Evolutionary conservation across 2,797 vertebrate genomes (phyloP), one percentile per base, ranked within the genome.

Genomic region (Cirrhinus mrigala): DNA sequence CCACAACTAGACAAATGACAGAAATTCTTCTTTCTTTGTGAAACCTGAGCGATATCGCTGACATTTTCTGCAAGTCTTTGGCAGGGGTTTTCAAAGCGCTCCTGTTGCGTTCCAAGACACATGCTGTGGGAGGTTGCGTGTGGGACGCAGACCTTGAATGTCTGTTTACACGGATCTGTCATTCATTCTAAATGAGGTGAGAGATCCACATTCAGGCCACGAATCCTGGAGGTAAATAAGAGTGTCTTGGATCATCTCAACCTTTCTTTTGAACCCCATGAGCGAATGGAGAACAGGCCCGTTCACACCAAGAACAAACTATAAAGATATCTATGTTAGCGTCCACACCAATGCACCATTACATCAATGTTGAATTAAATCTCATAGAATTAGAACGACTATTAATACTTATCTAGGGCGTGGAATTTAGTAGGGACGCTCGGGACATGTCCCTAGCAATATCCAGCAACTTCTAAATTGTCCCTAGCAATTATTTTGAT

Each of bases 161-260:
- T 69, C 48, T 40, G 64, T 81, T 70, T 81, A 56, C 66, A 20
- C 33, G 9, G 4, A 81, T 44, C 66, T 70, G 79, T 70, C 79
- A 70, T 81, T 70, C 66, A 70, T 27, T 69, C 29, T 54, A 24
- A 68, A 81, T 68, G 62, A 70, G 22, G 50, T 56, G 29, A 58
- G 74, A 76, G 74, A 58, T 58, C 52, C 50, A 56, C 74, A 76
- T 76, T 56, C 52, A 76, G 50, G 74, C 29, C 64, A 81, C 5
- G 22, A 40, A 70, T 56, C 22, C 66, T 70, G 66, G 22, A 70
- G 64, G 22, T 18, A 69, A 81, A 69, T 8, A 54, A 33, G 29
- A 33, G 44, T 3, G 8, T 44, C 54, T 54, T 11, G 48, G 48
- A 54, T 69, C 64, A 40, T 66, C n/a, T 15, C 15, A 62, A 68